Conservation (phyloP, 2,888 invertebrate genomes). For the Cheilosia scutellata region DNA sequence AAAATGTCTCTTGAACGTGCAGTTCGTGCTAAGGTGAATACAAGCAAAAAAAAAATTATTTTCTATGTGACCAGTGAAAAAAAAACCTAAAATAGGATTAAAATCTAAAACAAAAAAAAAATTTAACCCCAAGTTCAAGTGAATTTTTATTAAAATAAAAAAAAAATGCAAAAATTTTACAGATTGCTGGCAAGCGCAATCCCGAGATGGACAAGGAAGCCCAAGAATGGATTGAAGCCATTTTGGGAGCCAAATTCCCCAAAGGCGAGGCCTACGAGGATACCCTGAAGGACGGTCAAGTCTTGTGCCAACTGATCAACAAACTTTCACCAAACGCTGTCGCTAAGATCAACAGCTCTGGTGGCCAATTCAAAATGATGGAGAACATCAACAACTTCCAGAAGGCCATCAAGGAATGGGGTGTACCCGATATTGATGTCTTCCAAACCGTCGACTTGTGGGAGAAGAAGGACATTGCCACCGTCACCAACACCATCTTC, state of each 20-base stretch:
- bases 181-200: constrained; percentile 94
- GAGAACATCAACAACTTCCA: constrained; percentile 98
- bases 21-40: constrained; percentile 93
- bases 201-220: constrained; percentile 93
- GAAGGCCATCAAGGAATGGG: constrained; percentile 93
- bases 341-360: constrained; percentile 95
- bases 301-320: constrained; percentile 97
- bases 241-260: constrained; percentile 95
- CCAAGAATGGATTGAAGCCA: constrained; percentile 95
- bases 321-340: constrained; percentile 95
- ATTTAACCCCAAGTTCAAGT: constrained; percentile 45
- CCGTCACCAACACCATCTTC: constrained; percentile 93
- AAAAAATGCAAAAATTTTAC: constrained; percentile 74
- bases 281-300: constrained; percentile 94
- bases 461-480: constrained; percentile 96
- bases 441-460: constrained; percentile 99
- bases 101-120: constrained; percentile 22
- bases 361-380: constrained; percentile 99
- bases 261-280: constrained; percentile 93
- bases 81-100: constrained; percentile 4
- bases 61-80: constrained; percentile 16
- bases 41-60: constrained; percentile 23
- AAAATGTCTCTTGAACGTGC: constrained; percentile 96
- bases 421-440: constrained; percentile 95
- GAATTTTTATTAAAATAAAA: constrained; percentile 18